These are phyloP conservation scores for Otolemur crassicaudatus DNA, from an alignment of 2,797 vertebrate species.

Conservation along the genomic window DNA sequence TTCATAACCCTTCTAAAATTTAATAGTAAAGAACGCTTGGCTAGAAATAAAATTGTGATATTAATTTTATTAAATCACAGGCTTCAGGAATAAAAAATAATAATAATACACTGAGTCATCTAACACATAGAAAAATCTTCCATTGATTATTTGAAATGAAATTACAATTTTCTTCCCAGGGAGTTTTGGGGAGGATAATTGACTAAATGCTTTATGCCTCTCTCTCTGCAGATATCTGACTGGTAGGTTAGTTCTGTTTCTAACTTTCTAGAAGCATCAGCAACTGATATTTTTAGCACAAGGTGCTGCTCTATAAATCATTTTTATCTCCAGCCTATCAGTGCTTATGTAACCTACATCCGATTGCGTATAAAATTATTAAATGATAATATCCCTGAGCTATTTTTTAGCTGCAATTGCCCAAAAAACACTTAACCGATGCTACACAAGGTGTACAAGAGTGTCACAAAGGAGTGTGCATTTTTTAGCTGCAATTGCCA, in stretches of 20 bases:
- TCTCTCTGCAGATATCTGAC: slow-evolving; percentile 1
- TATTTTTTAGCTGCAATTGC: slow-evolving; percentile 15
- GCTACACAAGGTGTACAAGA: background rate
- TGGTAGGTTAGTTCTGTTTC: slow-evolving; percentile 57
- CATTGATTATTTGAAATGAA: slow-evolving; percentile 55
- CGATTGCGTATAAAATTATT: slow-evolving; percentile 17
- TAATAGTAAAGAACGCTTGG: slow-evolving; percentile 18
- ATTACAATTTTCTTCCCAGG: slow-evolving; percentile 58
- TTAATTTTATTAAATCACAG: slow-evolving; percentile 41
- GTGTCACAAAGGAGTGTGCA: background rate
- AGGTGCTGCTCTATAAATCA: slow-evolving; percentile 52
- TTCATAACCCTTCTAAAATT: slow-evolving; percentile 33
- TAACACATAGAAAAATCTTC: slow-evolving; percentile 44
- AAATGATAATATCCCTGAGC: background rate
- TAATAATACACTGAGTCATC: slow-evolving; percentile 15
- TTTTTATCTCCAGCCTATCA: slow-evolving; percentile 37
- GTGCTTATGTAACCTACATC: slow-evolving; percentile 23
- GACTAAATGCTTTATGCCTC: slow-evolving; percentile 38
- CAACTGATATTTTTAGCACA: slow-evolving; percentile 74
- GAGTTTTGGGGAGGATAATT: background rate
- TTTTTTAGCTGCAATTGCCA: slow-evolving; percentile 9
- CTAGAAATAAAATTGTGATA: slow-evolving; percentile 27
- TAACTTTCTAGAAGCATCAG: slow-evolving; percentile 67
- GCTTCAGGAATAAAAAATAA: slow-evolving; percentile 27
- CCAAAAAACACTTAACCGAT: background rate